phyloP scores from a whole-genome alignment of 2,888 invertebrate species.

The Drosophila borborema region DNA sequence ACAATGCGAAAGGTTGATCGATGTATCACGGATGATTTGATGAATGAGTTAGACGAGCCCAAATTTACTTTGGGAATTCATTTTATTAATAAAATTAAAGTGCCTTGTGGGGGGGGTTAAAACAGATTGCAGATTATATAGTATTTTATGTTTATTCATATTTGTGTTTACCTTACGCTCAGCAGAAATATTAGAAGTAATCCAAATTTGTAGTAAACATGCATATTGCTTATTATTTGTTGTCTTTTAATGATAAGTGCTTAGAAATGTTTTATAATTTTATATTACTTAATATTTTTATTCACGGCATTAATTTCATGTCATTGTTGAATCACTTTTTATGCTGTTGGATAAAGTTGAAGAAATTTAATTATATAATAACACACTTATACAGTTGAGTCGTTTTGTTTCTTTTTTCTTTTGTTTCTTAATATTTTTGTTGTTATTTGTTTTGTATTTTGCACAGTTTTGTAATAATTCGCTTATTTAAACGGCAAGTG shows the following conservation, averaged over 20 bases:
- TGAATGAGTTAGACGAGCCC: constrained; percentile 13
- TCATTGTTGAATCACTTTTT: constrained; percentile 42
- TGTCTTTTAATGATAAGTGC: constrained; percentile 8
- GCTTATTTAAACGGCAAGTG: neutral
- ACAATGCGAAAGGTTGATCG: constrained; percentile 32
- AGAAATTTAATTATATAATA: constrained; percentile 48
- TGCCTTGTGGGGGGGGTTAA: neutral
- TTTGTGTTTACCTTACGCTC: constrained; percentile 81
- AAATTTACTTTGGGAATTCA: neutral
- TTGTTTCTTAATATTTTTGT: neutral
- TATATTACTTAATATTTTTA: constrained; percentile 24
- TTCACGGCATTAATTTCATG: constrained; percentile 26
- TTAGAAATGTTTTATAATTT: constrained; percentile 23
- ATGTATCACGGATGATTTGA: constrained; percentile 32
- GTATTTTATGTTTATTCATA: constrained; percentile 6
- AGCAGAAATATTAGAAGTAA: constrained; percentile 83
- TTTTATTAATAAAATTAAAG: neutral
- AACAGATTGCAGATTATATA: constrained; percentile 12
- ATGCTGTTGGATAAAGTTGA: constrained; percentile 49
- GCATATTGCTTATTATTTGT: constrained; percentile 66
- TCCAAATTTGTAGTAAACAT: constrained; percentile 84
- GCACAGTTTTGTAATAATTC: constrained; percentile 18
- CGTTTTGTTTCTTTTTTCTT: neutral
- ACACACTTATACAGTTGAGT: constrained; percentile 10
- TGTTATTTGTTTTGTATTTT: constrained; percentile 1